Conservation (phyloP, 2,888 invertebrate genomes). For the Pyrgus malvae region DNA sequence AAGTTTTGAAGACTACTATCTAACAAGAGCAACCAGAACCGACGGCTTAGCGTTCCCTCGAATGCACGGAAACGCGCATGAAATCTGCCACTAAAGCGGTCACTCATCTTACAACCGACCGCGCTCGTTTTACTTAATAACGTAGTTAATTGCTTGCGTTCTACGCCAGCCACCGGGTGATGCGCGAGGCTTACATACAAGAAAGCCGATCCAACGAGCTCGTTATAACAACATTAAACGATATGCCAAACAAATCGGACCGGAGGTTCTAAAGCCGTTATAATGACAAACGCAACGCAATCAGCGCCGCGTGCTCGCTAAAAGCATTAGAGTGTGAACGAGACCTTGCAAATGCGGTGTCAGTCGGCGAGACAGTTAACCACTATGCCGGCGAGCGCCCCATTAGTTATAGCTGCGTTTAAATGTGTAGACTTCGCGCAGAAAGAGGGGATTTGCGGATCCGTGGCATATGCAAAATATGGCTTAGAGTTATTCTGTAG, state of each 20-base stretch:
- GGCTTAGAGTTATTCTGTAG: background rate
- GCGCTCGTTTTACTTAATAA: too few relatives aligned
- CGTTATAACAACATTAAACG: constrained; percentile 27
- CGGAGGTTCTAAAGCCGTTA: constrained; percentile 35
- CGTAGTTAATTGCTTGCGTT: too few relatives aligned
- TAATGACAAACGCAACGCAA: constrained; percentile 42
- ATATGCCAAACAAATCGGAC: constrained; percentile 10
- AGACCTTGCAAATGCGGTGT: constrained; percentile 42
- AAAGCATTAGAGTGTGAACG: constrained; percentile 31
- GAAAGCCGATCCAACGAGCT: constrained; percentile 16
- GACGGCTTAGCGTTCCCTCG: too few relatives aligned
- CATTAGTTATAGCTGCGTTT: constrained; percentile 37
- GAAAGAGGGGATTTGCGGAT: constrained; percentile 17
- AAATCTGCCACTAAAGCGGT: too few relatives aligned
- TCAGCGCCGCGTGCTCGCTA: constrained; percentile 30
- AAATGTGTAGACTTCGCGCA: constrained; percentile 21
- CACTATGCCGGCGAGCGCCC: constrained; percentile 38
- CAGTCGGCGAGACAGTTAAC: constrained; percentile 39
- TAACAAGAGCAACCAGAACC: too few relatives aligned
- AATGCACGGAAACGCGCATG: too few relatives aligned
- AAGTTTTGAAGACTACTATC: too few relatives aligned
- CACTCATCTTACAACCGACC: too few relatives aligned
- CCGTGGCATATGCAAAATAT: constrained; percentile 12
- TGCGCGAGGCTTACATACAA: constrained; percentile 7
- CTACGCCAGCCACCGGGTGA: too few relatives aligned